Evolutionary conservation across 2,113 vertebrate genomes (phyloP), one percentile per base, ranked within the genome.

Genomic region (Hypomesus transpacificus): DNA sequence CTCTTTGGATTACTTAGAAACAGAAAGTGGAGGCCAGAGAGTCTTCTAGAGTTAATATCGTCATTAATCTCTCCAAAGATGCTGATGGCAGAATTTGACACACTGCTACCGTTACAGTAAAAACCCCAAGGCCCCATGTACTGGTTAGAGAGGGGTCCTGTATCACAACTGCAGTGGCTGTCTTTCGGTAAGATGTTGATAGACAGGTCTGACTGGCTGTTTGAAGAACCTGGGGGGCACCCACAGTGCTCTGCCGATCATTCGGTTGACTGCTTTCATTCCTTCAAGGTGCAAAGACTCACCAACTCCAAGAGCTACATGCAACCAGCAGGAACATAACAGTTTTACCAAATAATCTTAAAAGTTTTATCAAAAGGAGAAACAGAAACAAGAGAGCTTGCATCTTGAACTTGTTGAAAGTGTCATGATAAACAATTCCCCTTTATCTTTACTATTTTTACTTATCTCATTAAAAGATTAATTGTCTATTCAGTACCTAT

Each of bases 11-110:
- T 85, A 79, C 80, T 84, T 79, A 75, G 73, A 71, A 66, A 86
- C 71, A 22, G 67, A 64, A 77, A 72, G 61, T 74, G 71, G 79
- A 81, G 69, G 65, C 80, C 66, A 56, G 74, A 79, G 83, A 87
- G 75, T 82, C 62, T 88, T 85, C 77, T 74, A 57, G 77, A 76
- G 78, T 73, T 68, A 13, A 69, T 76, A 51, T 28, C 73, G 86
- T 88, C 87, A 88, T 91, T 90, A 90, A 91, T 92, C 87, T 87
- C 82, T 84, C 71, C 80, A 75, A 86, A 85, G 75, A 81, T 80
- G 84, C 86, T 87, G 79, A 81, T 85, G 84, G 87, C 82, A 75
- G 70, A 70, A 34, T 64, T 77, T 85, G 87, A 90, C 87, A 77
- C 72, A 79, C 74, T 68, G 66, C 66, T 79, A 63, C 78, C 76